Base-by-base conservation (phyloP, 2,113 vertebrate genomes). In the Clarias macrocephalus region DNA sequence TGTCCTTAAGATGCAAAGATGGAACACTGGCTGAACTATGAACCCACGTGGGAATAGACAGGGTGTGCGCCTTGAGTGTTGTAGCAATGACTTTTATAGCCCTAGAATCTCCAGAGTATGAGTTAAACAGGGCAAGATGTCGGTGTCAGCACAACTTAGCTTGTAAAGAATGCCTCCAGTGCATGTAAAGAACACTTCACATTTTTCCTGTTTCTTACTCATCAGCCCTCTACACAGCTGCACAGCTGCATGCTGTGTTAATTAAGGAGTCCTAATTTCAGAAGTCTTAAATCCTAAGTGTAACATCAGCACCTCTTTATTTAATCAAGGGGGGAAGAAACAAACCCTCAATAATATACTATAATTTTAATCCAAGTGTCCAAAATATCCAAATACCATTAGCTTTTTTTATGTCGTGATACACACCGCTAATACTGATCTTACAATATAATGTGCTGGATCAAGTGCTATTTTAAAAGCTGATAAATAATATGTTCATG, bases 91-190 rank as follows among this genome's bases (percentile, higher is more conserved):
- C 75, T 56, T 86, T 80, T 68, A 85, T 76, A 66, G 60, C 60
- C 65, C 48, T 18, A 23, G 62, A 80, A 65, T 57, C 42, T 86
- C 77, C 16, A 21, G 21, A 65, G 62, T 19, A 52, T 11, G 85
- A 23, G 11, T 60, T 86, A 48, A 81, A 73, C 63, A 73, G 52
- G n/a, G 68, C 13, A 83, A 82, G 42, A 48, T 75, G 42, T 37
- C 21, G 60, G 19, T 33, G 76, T 85, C 82, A 63, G 83, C n/a
- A 48, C 65, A 84, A 80, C 82, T 48, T 82, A 33, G 76, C 56
- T 79, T 85, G n/a, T 77, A 79, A 77, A 85, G n/a, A 65, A 85
- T 79, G 54, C 23, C 33, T 68, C 59, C 57, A 28, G 77, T 59
- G 28, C 77, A 60, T 60, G 77, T 33, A 80, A 57, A 28, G 25